Conservation (phyloP, 2,113 vertebrate genomes). For the Aphyosemion australe region DNA sequence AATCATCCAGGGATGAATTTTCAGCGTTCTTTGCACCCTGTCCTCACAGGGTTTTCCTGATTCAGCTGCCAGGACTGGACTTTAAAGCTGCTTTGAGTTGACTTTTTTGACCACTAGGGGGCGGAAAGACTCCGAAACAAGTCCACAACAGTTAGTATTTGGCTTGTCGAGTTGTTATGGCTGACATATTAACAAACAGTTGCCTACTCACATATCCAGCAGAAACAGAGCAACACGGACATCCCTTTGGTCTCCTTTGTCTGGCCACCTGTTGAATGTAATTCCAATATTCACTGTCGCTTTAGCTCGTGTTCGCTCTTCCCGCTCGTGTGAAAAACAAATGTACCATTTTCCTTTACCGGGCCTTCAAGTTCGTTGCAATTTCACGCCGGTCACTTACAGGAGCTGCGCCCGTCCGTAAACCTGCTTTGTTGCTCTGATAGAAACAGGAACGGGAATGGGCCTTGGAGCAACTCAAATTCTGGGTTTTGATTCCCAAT, state of each 20-base stretch:
- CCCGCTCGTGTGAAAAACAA: conserved; percentile 32
- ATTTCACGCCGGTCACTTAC: conserved; percentile 11
- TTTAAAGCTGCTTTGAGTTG: conserved; percentile 66
- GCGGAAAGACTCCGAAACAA: conserved; percentile 74
- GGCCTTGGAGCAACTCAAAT: conserved; percentile 11
- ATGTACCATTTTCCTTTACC: conserved; percentile 17
- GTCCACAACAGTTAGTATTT: conserved; percentile 69
- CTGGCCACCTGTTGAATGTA: conserved; percentile 79
- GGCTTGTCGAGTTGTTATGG: conserved; percentile 70
- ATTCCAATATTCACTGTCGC: conserved; percentile 75
- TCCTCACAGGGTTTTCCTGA: conserved; percentile 44
- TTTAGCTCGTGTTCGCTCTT: conserved; percentile 56
- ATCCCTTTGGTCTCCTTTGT: conserved; percentile 77
- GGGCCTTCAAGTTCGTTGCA: conserved; percentile 20
- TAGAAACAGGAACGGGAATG: conserved; percentile 34
- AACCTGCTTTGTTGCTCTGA: conserved; percentile 7
- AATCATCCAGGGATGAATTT: conserved; percentile 56
- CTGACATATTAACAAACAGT: conserved; percentile 76
- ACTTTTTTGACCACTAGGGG: conserved; percentile 71
- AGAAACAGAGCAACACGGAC: conserved; percentile 79
- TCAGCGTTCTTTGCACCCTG: conserved; percentile 48
- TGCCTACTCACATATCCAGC: conserved; percentile 78
- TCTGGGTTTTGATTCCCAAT: conserved; percentile 24
- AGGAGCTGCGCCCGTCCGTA: not conserved
- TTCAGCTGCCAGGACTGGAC: conserved; percentile 60